These are phyloP conservation scores for Egretta garzetta DNA, from an alignment of 2,113 vertebrate species.

Conservation along the genomic window DNA sequence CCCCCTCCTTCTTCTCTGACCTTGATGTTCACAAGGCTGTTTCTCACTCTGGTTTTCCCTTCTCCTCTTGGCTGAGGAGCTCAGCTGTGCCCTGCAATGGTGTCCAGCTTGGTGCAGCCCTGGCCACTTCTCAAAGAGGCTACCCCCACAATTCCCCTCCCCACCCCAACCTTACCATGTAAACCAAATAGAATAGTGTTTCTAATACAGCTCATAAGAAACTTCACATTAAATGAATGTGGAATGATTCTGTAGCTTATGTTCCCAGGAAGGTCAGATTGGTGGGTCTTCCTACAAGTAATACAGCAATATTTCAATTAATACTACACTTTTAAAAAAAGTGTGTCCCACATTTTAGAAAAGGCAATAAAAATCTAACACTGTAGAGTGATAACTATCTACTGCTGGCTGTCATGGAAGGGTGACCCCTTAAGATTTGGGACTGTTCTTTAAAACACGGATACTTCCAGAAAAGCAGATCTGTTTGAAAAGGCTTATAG, in stretches of 20 bases:
- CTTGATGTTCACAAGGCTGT: background rate
- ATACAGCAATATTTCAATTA: background rate
- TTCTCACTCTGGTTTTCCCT: background rate
- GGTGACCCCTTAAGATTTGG: background rate
- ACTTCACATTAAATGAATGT: background rate
- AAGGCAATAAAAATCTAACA: background rate
- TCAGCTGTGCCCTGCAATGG: accelerated
- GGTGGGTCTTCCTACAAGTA: background rate
- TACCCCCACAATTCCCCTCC: accelerated
- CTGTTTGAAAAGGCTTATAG: background rate
- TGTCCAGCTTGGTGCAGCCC: accelerated
- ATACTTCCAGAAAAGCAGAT: background rate
- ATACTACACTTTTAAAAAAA: background rate
- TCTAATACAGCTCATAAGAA: background rate
- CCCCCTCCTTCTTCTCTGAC: background rate
- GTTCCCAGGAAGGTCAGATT: background rate
- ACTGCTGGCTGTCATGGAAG: background rate
- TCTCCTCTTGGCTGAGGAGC: background rate
- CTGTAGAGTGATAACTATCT: background rate
- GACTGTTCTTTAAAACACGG: background rate
- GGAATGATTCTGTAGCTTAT: background rate
- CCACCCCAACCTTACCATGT: background rate
- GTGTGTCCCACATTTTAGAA: background rate
- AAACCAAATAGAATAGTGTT: background rate
- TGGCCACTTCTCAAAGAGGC: background rate